These are phyloP conservation scores for Phania funesta DNA, from an alignment of 2,888 invertebrate species.

Conservation along the genomic window DNA sequence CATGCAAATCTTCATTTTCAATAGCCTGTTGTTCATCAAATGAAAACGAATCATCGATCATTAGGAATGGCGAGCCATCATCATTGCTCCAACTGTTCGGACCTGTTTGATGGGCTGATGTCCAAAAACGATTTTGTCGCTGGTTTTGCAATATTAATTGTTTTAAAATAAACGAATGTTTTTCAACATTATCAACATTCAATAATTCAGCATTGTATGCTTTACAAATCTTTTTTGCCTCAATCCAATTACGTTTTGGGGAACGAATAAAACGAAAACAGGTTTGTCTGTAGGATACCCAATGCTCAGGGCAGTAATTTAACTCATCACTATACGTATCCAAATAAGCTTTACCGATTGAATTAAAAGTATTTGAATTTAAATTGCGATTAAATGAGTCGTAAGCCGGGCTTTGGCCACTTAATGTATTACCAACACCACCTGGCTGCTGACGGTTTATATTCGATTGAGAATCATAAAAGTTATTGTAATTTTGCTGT, in stretches of 20 bases:
- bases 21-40: slow-evolving; percentile 82
- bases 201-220: slow-evolving; percentile 90
- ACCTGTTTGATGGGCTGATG: slow-evolving; percentile 88
- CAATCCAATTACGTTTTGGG: slow-evolving; percentile 88
- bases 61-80: slow-evolving; percentile 89
- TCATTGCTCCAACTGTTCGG: slow-evolving; percentile 91
- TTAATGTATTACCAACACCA: slow-evolving; percentile 59
- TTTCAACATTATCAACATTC: slow-evolving; percentile 89
- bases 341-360: slow-evolving; percentile 68
- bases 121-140: slow-evolving; percentile 92
- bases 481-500: slow-evolving; percentile 69
- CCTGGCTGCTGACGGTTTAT: slow-evolving; percentile 62
- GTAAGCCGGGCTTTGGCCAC: slow-evolving; percentile 67
- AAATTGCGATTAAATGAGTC: slow-evolving; percentile 74
- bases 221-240: slow-evolving; percentile 91
- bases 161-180: slow-evolving; percentile 92
- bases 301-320: slow-evolving; percentile 89
- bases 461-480: slow-evolving; percentile 67
- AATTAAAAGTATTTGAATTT: slow-evolving; percentile 60
- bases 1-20: slow-evolving; percentile 79
- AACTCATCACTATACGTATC: slow-evolving; percentile 77
- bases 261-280: slow-evolving; percentile 96
- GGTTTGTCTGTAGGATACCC: slow-evolving; percentile 89
- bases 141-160: slow-evolving; percentile 91
- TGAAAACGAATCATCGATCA: slow-evolving; percentile 91